Conservation (phyloP, 2,888 invertebrate genomes). For the Julus scandinavius region DNA sequence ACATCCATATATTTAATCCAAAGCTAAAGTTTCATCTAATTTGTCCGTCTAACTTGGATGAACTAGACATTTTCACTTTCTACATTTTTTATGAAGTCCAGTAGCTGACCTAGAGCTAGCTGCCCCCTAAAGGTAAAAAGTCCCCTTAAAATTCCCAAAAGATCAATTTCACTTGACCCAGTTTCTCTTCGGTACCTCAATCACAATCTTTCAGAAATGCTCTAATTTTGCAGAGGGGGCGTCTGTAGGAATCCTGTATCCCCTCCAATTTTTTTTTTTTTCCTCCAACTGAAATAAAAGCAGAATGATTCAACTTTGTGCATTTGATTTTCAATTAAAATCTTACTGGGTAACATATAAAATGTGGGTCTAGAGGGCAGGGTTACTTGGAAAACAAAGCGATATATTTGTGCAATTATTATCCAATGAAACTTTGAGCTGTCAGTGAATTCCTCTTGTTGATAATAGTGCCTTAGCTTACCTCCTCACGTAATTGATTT, state of each 20-base stretch:
- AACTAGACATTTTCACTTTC: too few relatives aligned
- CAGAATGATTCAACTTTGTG: conserved; percentile 15
- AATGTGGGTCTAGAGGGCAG: conserved; percentile 34
- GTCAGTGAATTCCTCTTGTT: background rate
- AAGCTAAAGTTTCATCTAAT: too few relatives aligned
- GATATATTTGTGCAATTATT: background rate
- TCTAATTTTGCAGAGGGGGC: background rate
- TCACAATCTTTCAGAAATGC: conserved; percentile 1
- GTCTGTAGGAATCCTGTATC: background rate
- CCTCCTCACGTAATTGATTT: background rate
- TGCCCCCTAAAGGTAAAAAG: background rate
- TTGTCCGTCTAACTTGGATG: too few relatives aligned
- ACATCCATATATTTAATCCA: too few relatives aligned
- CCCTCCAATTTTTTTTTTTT: background rate
- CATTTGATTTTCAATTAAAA: background rate
- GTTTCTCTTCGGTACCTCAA: background rate
- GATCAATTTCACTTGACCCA: conserved; percentile 16
- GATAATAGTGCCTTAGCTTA: background rate
- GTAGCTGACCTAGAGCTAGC: conserved; percentile 10
- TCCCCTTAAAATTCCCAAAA: background rate
- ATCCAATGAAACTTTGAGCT: background rate
- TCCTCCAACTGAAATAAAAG: background rate
- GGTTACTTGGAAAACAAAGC: background rate
- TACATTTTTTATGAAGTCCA: background rate
- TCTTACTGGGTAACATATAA: background rate